phyloP scores from a whole-genome alignment of 2,113 vertebrate genomes.

The Tetrax tetrax region DNA sequence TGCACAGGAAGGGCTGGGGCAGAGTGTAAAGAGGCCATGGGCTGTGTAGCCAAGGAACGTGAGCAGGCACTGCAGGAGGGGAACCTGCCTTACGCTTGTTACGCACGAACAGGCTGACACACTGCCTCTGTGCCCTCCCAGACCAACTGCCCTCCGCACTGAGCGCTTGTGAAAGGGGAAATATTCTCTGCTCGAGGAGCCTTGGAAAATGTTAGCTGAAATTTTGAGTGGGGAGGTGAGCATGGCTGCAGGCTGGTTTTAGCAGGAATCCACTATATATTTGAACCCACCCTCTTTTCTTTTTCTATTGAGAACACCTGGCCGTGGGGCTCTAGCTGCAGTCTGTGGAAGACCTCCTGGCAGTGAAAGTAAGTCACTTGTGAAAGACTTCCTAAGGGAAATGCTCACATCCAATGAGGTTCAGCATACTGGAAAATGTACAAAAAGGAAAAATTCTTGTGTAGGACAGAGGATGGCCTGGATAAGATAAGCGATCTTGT shows the following conservation, averaged over 20 bases:
- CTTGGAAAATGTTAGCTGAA: background rate
- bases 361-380: background rate
- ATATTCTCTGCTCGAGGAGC: background rate
- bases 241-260: background rate
- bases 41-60: background rate
- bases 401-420: background rate
- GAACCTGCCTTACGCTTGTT: background rate
- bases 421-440: conserved; percentile 2
- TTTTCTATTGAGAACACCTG: background rate
- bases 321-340: background rate
- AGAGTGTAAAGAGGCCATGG: background rate
- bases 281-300: background rate
- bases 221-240: background rate
- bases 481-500: background rate
- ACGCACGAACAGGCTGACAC: background rate
- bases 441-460: background rate
- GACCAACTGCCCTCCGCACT: background rate
- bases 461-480: background rate
- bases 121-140: background rate
- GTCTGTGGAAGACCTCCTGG: background rate
- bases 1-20: background rate
- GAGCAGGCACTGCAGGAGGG: background rate
- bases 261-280: background rate
- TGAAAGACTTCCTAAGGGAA: conserved; percentile 49
- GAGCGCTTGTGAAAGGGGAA: background rate